Evolutionary conservation across 1,140 invertebrate species (phyloP).

Genomic region (Nasonia giraulti): DNA sequence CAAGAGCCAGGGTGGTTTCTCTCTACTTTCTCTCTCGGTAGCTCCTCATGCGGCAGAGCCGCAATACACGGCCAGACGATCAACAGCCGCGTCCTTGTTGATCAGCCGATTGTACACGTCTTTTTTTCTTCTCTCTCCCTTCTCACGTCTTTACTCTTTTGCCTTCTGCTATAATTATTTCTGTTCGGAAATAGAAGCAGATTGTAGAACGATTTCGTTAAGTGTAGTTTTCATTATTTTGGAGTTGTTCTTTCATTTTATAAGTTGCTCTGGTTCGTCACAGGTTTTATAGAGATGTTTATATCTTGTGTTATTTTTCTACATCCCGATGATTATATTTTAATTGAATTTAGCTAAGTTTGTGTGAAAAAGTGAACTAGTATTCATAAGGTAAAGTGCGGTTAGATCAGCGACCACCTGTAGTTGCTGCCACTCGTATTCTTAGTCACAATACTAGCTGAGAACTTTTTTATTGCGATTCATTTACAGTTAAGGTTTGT

Average conservation of each 20-base stretch:
- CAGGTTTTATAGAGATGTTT: no score
- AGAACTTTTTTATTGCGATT: background rate
- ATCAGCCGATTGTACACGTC: conserved; percentile 3
- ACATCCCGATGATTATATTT: background rate
- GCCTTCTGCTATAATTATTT: background rate
- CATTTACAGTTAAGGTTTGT: background rate
- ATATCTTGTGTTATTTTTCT: no score
- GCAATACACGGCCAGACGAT: conserved; percentile 58
- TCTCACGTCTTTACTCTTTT: background rate
- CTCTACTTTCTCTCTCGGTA: conserved; percentile 30
- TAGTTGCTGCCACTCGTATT: conserved; percentile 61
- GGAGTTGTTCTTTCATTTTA: no score
- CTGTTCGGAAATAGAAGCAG: no score
- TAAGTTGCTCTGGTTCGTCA: no score
- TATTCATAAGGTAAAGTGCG: conserved; percentile 38
- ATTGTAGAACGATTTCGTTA: no score
- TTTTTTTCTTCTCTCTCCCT: background rate
- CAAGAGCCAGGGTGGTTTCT: conserved; percentile 59
- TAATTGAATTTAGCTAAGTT: background rate
- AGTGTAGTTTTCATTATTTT: no score
- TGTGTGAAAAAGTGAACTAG: background rate
- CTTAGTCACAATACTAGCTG: conserved; percentile 18
- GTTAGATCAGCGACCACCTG: conserved; percentile 68
- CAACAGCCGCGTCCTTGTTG: conserved; percentile 61
- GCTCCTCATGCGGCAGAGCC: conserved; percentile 38